phyloP scores from a whole-genome alignment of 1,140 invertebrate genomes.

The Vanessa tameamea region DNA sequence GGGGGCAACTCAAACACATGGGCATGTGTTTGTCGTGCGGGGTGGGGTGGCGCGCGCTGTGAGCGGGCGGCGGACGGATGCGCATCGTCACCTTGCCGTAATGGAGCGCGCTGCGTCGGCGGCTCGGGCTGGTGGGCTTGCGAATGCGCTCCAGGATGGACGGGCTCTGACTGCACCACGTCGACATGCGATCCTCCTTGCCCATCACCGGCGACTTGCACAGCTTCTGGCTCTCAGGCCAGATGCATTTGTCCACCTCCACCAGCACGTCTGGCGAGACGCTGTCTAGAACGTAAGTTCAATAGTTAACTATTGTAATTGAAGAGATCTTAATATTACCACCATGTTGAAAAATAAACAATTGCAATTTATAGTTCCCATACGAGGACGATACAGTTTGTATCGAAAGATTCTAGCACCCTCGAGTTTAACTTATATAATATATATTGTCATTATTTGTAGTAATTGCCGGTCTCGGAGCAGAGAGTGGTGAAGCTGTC shows the following conservation, averaged over 20 bases:
- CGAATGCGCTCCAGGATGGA: constrained; percentile 90
- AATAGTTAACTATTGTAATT: not conserved
- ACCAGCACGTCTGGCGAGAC: constrained; percentile 50
- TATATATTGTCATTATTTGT: constrained; percentile 14
- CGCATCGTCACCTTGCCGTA: constrained; percentile 82
- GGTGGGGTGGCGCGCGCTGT: constrained; percentile 55
- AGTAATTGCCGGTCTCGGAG: constrained; percentile 75
- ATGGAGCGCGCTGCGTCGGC: constrained; percentile 90
- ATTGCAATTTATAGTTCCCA: not conserved
- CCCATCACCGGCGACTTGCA: constrained; percentile 52
- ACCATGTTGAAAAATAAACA: too few species aligned
- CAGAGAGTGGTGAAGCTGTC: constrained; percentile 87
- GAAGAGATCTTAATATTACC: not conserved
- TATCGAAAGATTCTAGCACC: too few species aligned
- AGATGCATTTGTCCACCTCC: constrained; percentile 62
- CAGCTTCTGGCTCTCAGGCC: constrained; percentile 41
- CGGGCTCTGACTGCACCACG: constrained; percentile 87
- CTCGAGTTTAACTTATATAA: too few species aligned
- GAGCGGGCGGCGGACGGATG: constrained; percentile 53
- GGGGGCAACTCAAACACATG: constrained; percentile 45
- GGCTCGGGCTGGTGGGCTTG: constrained; percentile 87
- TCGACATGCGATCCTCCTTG: constrained; percentile 88
- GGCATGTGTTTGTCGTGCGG: constrained; percentile 52
- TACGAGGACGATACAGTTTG: not conserved
- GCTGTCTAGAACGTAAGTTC: constrained; percentile 62